Conservation (phyloP, 2,113 vertebrate genomes). For the Bagarius yarrelli region DNA sequence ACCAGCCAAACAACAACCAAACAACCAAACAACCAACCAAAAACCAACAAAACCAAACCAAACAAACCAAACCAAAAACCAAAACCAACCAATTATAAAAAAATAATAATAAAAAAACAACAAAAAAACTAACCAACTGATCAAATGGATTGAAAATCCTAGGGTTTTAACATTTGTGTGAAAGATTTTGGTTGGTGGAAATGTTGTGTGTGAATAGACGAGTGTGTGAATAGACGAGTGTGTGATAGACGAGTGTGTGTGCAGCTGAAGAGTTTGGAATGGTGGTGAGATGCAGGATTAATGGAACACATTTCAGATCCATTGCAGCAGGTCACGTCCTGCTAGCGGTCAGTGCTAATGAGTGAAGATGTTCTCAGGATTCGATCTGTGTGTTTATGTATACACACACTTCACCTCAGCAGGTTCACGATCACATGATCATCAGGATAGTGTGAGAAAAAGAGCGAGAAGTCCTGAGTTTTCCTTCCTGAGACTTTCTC, state of each 20-base stretch:
- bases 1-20: background rate
- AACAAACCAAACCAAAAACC: background rate
- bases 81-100: background rate
- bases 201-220: too few relatives aligned
- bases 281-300: background rate
- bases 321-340: slow-evolving; percentile 37
- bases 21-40: background rate
- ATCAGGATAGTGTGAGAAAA: slow-evolving; percentile 19
- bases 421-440: slow-evolving; percentile 16
- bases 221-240: too few relatives aligned
- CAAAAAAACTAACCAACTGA: background rate
- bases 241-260: too few relatives aligned
- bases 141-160: too few relatives aligned
- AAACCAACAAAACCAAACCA: too few relatives aligned
- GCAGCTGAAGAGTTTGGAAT: background rate
- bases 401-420: background rate
- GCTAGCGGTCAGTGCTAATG: slow-evolving; percentile 45
- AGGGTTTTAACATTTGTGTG: too few relatives aligned
- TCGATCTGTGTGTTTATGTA: slow-evolving; percentile 21
- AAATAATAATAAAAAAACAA: background rate
- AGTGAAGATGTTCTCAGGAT: slow-evolving; percentile 28
- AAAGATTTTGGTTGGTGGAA: too few relatives aligned
- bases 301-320: slow-evolving; percentile 33
- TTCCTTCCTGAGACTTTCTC: slow-evolving; percentile 20
- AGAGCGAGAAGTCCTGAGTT: background rate